These are phyloP conservation scores for Danio aesculapii DNA, from an alignment of 2,797 vertebrate species.

Conservation along the genomic window DNA sequence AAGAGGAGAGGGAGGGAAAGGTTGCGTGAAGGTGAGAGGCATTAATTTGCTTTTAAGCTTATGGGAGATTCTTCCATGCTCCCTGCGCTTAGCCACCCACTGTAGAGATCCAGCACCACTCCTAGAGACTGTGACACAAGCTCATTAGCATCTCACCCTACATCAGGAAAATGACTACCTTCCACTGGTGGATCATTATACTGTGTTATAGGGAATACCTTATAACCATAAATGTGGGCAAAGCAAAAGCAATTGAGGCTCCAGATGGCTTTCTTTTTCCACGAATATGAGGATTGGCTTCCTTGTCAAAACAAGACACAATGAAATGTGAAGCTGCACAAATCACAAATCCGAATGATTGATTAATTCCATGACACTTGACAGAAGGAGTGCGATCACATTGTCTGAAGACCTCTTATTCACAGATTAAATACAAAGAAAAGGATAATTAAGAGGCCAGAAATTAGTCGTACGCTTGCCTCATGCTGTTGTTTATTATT, in stretches of 20 bases:
- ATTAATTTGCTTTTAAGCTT: constrained; percentile 67
- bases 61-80: constrained; percentile 59
- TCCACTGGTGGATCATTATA: constrained; percentile 50
- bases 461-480: not conserved
- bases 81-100: constrained; percentile 47
- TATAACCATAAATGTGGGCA: constrained; percentile 35
- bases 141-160: constrained; percentile 59
- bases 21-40: constrained; percentile 63
- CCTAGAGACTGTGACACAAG: constrained; percentile 37
- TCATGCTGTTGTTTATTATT: not conserved
- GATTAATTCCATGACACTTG: constrained; percentile 51
- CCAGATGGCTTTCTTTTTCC: not conserved
- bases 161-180: constrained; percentile 46
- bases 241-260: constrained; percentile 22
- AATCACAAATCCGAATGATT: constrained; percentile 31
- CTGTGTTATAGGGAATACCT: constrained; percentile 47
- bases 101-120: constrained; percentile 44
- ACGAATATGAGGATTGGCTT: constrained; percentile 24
- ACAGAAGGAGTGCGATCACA: constrained; percentile 30
- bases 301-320: constrained; percentile 34
- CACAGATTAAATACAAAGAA: constrained; percentile 31
- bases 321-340: constrained; percentile 13
- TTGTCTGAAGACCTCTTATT: constrained; percentile 21
- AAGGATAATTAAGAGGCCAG: constrained; percentile 9
- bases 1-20: constrained; percentile 59